Evolutionary conservation across 2,113 vertebrate genomes (phyloP), one percentile per base, ranked within the genome.

Genomic region (Cisticola juncidis): DNA sequence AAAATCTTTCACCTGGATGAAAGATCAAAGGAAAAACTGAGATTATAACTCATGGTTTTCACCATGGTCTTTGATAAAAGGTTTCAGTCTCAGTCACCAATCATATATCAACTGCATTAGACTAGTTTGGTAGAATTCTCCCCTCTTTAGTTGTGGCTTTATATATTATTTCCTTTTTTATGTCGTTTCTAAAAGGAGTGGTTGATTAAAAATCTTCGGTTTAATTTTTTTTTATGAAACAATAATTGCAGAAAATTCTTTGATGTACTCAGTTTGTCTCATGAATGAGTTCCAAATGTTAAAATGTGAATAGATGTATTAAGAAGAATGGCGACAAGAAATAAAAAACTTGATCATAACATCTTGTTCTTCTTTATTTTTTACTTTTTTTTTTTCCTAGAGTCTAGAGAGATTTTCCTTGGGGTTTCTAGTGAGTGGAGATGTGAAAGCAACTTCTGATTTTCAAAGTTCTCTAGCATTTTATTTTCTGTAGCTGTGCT

Each of bases 1-100:
- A 60, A 54, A 86, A 81, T 68, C 76, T 94, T 94, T 78, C 57
- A 44, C 26, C 38, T 60, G 25, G 19, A 62, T 56, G 86, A 44
- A 72, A 77, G 77, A 86, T 66, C 38, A 80, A 81, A 93, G 69
- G 44, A 89, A 85, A 73, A 45, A 1, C 14, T 14, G 3, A 28
- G 20, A 58, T 57, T 77, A 53, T 72, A 70, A 62, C 14, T 47
- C 45, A 12, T 4, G 5, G 23, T 74, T 90, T 95, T 85, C 78
- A 57, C 29, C 29, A 15, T 36, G 0, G 0, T 19, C 17, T 54
- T 60, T 70, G 35, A 51, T 44, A 53, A 69, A 25, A 29, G 7
- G 15, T n/a, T 88, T 74, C 28, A 48, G 3, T 58, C 47, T 53
- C 25, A 62, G 10, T 57, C 36, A 20, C 36, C 21, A 48, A 24